These are phyloP conservation scores for Actias luna DNA, from an alignment of 2,888 invertebrate genomes.

Conservation along the genomic window DNA sequence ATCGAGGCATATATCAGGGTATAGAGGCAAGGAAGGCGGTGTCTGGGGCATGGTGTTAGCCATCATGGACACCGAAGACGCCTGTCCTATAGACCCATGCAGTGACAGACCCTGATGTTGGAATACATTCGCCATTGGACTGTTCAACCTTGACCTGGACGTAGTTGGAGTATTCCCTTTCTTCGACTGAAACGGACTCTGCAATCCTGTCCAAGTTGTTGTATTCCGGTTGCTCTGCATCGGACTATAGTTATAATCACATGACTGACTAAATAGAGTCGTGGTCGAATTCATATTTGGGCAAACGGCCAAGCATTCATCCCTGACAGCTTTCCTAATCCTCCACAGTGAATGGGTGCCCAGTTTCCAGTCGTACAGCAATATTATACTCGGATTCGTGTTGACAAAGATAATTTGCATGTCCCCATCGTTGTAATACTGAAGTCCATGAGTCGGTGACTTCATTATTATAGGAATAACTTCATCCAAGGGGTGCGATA, in stretches of 20 bases:
- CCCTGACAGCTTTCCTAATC: constrained; percentile 87
- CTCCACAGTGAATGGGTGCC: constrained; percentile 92
- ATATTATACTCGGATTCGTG: constrained; percentile 89
- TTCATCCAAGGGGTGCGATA: constrained; percentile 95
- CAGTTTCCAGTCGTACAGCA: constrained; percentile 89
- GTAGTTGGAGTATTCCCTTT: constrained; percentile 54
- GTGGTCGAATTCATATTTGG: constrained; percentile 73
- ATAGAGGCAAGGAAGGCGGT: constrained; percentile 85
- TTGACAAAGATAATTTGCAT: constrained; percentile 88
- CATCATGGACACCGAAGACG: constrained; percentile 69
- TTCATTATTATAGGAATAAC: constrained; percentile 91
- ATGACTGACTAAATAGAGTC: constrained; percentile 68
- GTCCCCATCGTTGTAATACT: constrained; percentile 84
- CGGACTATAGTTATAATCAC: constrained; percentile 66
- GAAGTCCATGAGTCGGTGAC: constrained; percentile 80
- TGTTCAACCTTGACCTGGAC: constrained; percentile 61
- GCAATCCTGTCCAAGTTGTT: constrained; percentile 62
- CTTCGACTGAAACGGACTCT: constrained; percentile 68
- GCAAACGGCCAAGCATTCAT: constrained; percentile 85
- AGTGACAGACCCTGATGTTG: constrained; percentile 75
- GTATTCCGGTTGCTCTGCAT: constrained; percentile 64
- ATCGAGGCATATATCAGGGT: constrained; percentile 94
- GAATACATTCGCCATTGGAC: constrained; percentile 73
- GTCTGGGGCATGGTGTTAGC: constrained; percentile 71
- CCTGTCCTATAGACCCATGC: constrained; percentile 71